Evolutionary conservation across 2,888 invertebrate species (phyloP).

Genomic region (Chironomus riparius): DNA sequence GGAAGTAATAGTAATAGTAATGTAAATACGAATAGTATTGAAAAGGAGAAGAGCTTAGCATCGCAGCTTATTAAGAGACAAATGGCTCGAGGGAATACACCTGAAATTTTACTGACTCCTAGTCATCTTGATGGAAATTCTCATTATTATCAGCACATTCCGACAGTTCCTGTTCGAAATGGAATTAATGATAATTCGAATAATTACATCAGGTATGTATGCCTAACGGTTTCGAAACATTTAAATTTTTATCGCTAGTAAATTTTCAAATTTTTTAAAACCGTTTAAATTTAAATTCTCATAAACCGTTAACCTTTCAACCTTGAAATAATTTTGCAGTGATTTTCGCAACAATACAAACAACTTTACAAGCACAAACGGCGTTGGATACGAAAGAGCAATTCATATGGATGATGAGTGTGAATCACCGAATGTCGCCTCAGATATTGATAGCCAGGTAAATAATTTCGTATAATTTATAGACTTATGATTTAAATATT

Average conservation of each 20-base stretch:
- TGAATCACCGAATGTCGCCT: constrained; percentile 39
- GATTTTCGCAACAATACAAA: not conserved
- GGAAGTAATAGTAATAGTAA: constrained; percentile 31
- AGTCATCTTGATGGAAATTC: constrained; percentile 49
- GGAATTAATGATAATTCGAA: constrained; percentile 1
- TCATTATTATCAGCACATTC: constrained; percentile 31
- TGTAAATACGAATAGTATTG: constrained; percentile 18
- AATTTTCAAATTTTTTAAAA: no score
- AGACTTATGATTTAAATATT: no score
- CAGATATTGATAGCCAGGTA: constrained; percentile 70
- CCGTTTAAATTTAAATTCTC: not conserved
- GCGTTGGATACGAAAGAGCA: not conserved
- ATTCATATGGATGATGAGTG: constrained; percentile 5
- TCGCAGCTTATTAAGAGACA: constrained; percentile 35
- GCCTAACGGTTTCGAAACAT: no score
- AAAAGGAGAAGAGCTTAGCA: constrained; percentile 20
- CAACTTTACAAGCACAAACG: not conserved
- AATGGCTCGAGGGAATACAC: constrained; percentile 55
- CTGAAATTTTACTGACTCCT: constrained; percentile 70
- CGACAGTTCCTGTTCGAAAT: constrained; percentile 32
- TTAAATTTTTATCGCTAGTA: no score
- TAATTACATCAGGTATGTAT: not conserved
- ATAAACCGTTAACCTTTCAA: not conserved
- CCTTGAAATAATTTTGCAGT: not conserved
- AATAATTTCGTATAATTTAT: no score